These are phyloP conservation scores for Hippocampus mohnikei DNA, from an alignment of 2,113 vertebrate species.

Conservation along the genomic window DNA sequence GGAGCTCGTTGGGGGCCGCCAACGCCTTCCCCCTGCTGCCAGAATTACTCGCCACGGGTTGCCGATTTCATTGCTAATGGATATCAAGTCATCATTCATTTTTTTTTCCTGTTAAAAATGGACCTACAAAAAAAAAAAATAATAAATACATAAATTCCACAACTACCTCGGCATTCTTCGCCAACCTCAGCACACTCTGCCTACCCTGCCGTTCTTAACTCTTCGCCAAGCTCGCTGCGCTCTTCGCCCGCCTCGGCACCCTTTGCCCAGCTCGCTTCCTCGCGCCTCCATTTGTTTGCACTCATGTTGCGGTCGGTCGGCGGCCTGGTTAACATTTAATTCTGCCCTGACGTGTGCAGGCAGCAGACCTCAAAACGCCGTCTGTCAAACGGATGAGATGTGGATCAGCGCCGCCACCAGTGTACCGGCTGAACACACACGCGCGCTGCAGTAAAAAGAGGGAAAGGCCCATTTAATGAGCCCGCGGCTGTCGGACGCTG, in stretches of 20 bases:
- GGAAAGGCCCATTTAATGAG: constrained; percentile 54
- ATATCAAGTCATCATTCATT: no score
- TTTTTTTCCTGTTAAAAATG: no score
- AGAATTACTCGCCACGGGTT: no score
- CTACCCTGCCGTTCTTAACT: no score
- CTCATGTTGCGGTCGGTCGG: constrained; percentile 43
- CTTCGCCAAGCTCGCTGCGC: no score
- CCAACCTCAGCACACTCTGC: no score
- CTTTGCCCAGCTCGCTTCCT: neutral
- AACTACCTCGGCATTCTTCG: neutral
- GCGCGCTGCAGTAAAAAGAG: constrained; percentile 20
- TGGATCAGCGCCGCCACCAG: constrained; percentile 47
- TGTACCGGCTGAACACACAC: constrained; percentile 24
- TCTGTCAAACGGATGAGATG: constrained; percentile 46
- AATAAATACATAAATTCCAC: no score
- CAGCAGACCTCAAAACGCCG: constrained; percentile 57
- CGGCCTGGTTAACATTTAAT: constrained; percentile 66
- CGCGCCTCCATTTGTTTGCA: constrained; percentile 49
- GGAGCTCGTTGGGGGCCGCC: no score
- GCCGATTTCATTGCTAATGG: no score
- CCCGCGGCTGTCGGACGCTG: constrained; percentile 61
- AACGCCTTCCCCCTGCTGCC: no score
- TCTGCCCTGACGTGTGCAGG: constrained; percentile 54
- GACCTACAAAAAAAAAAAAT: no score
- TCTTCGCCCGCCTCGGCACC: neutral